A percentile compares a stretch with the other conserved stretches of the same genome.
phyloP scores from a whole-genome alignment of 2,888 invertebrate species.

The Herminia tarsipennalis region DNA sequence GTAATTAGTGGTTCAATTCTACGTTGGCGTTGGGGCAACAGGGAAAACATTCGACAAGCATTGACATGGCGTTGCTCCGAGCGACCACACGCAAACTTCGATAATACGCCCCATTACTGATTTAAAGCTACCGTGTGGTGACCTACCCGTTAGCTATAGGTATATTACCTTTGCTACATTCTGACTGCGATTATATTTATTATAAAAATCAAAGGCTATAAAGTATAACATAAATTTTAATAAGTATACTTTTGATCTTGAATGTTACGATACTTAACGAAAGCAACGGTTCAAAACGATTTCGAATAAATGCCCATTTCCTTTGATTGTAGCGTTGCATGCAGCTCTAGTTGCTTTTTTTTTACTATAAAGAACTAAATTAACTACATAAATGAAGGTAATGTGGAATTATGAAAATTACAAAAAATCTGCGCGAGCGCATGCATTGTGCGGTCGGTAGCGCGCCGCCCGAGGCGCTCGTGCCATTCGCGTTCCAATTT shows the following conservation, averaged over 20 bases:
- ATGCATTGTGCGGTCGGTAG: constrained; percentile 69
- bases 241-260: constrained; percentile 7
- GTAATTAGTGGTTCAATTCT: too few species aligned
- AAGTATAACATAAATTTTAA: constrained; percentile 19
- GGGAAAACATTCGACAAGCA: constrained; percentile 29
- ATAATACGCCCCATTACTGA: constrained; percentile 6
- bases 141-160: constrained; percentile 32
- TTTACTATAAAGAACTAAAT: constrained; percentile 43
- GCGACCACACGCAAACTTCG: constrained; percentile 41
- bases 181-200: too few species aligned
- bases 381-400: constrained; percentile 50
- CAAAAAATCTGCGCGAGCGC: constrained; percentile 48
- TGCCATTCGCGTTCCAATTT: constrained; percentile 80
- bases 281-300: constrained; percentile 26
- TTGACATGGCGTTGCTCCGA: constrained; percentile 45
- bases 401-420: constrained; percentile 61
- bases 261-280: constrained; percentile 14
- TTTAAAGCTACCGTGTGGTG: constrained; percentile 12
- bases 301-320: constrained; percentile 52
- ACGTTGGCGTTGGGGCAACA: neutral
- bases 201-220: constrained; percentile 9
- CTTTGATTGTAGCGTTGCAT: constrained; percentile 47
- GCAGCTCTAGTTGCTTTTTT: constrained; percentile 40
- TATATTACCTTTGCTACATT: too few species aligned
- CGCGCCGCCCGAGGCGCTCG: constrained; percentile 76